These are phyloP conservation scores for Tiphia femorata DNA, from an alignment of 2,888 invertebrate species.

Conservation along the genomic window DNA sequence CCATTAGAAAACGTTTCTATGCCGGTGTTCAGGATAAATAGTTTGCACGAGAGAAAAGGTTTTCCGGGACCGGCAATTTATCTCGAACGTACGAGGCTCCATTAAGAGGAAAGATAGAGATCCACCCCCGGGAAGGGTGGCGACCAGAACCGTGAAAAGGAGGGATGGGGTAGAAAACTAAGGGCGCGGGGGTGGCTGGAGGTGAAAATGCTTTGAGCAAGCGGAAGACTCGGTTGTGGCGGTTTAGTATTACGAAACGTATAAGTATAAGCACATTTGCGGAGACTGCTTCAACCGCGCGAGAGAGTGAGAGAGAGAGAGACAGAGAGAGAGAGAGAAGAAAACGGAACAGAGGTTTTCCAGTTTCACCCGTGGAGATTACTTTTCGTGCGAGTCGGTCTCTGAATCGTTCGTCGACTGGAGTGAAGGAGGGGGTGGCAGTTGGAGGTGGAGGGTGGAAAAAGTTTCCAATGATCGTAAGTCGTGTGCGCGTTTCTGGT, in stretches of 20 bases:
- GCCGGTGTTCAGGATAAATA: conserved; percentile 43
- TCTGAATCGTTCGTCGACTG: not conserved
- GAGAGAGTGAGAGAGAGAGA: not conserved
- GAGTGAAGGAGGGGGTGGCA: not conserved
- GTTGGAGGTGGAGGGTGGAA: too few relatives aligned
- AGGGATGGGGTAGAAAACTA: not conserved
- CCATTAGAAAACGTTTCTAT: conserved; percentile 45
- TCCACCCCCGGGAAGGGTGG: conserved; percentile 15
- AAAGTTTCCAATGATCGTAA: too few relatives aligned
- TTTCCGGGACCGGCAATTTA: conserved; percentile 45
- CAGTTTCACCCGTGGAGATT: not conserved
- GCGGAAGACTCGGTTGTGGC: too few relatives aligned
- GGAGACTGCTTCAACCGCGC: not conserved
- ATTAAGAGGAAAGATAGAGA: conserved; percentile 53
- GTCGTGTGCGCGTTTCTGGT: too few relatives aligned
- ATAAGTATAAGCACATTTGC: conserved; percentile 14
- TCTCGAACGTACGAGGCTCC: conserved; percentile 53
- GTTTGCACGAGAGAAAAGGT: conserved; percentile 43
- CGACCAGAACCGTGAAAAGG: not conserved
- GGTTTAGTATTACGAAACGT: not conserved
- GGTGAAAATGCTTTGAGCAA: not conserved
- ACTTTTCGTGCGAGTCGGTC: not conserved
- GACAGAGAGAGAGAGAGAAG: not conserved
- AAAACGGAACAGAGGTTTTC: not conserved
- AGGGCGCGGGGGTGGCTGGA: not conserved